Percentiles rank a stretch among this genome's conserved stretches.
phyloP scores from a whole-genome alignment of 2,113 vertebrate species.

The Muntiacus reevesi region DNA sequence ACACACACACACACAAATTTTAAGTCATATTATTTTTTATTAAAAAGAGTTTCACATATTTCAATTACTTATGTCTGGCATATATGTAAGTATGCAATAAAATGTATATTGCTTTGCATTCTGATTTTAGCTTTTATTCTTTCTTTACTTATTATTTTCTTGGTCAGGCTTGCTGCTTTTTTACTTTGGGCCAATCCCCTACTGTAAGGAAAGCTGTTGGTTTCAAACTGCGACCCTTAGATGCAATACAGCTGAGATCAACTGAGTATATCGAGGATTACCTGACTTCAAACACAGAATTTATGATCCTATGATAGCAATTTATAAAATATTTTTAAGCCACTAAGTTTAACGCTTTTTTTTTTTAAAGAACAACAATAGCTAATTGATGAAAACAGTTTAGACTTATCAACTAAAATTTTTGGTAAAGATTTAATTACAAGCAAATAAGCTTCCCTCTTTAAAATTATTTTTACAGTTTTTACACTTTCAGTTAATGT shows the following conservation, averaged over 20 bases:
- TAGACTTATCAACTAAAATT: neutral
- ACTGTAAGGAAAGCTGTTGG: neutral
- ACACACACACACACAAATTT: neutral
- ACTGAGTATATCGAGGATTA: neutral
- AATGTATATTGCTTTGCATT: neutral
- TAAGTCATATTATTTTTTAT: conserved; percentile 37
- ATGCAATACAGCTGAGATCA: neutral
- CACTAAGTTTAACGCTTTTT: neutral
- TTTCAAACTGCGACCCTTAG: neutral
- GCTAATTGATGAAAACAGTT: neutral
- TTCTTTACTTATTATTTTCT: neutral
- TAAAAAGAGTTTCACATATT: conserved; percentile 24
- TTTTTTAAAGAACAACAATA: neutral
- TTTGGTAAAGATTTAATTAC: neutral
- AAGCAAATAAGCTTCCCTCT: neutral
- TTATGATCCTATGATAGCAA: neutral
- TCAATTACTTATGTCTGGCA: neutral
- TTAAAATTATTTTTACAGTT: neutral
- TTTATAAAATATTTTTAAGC: neutral
- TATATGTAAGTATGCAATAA: neutral
- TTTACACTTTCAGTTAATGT: neutral
- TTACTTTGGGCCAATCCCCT: neutral
- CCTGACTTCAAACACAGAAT: neutral
- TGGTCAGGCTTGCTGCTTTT: neutral
- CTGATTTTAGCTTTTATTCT: neutral